Evolutionary conservation across 92 coral and sea anemone genomes (phyloP), one percentile per base, ranked within the genome.

Genomic region (Palythoa grandis): DNA sequence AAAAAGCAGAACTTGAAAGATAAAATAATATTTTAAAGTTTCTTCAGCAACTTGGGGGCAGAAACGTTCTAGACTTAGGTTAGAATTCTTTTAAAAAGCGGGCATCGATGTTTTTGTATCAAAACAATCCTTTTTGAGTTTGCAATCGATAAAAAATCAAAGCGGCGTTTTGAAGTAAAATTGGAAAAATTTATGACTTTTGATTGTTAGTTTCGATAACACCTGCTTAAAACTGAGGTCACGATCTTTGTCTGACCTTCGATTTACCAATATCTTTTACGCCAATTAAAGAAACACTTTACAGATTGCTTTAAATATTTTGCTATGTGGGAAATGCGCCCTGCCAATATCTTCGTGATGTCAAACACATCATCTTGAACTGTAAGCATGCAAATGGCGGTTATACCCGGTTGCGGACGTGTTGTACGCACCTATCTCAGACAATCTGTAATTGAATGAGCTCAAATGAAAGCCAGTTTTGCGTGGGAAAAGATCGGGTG

Each of bases 391-490:
- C 78, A 74, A 38, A 74, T 74, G 78, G 37, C 78, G 53, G 6
- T 47, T 74, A 40, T 19, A 63, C 23, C 9, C 58, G 43, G 17
- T 74, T 74, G 58, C 57, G 29, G 57, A 74, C 47, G 53, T 74
- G 20, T 40, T 74, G 20, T 40, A 14, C 53, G 78, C 58, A 39
- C 54, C 16, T 72, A 72, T 39, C 77, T 72, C 5, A 39, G 15
- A 8, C 56, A 72, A 72, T 72, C 77, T 72, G 7, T 39, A 72
- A 23, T 72, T 72, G 23, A 15, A 72, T 72, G 25, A 72, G 17
- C 77, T 72, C 77, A 72, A 72, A 72, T 72, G 39, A 72, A 39
- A 72, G 17, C 52, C 77, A 29, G 48, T 50, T 72, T 72, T 72
- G 52, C 24, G 77, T 70, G 56, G 35, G 54, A 72, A 72, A 19